Conservation (phyloP, 2,113 vertebrate species). For the Asarcornis scutulata region DNA sequence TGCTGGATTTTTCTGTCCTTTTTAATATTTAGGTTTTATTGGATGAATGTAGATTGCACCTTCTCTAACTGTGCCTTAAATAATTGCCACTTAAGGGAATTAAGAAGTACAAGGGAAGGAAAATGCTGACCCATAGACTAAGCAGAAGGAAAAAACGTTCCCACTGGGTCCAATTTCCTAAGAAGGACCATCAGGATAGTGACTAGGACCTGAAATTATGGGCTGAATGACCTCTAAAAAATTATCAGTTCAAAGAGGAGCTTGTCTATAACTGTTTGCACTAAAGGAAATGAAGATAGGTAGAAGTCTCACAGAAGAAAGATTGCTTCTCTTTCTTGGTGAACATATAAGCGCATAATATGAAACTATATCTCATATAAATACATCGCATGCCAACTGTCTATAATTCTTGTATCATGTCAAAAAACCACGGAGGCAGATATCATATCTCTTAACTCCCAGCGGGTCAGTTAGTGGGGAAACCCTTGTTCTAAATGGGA, state of each 20-base stretch:
- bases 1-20: slow-evolving; percentile 77
- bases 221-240: slow-evolving; percentile 77
- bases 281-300: slow-evolving; percentile 59
- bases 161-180: slow-evolving; percentile 80
- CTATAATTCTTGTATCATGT: slow-evolving; percentile 44
- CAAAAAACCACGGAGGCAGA: neutral
- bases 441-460: neutral
- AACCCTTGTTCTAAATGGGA: neutral
- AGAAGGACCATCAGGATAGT: slow-evolving; percentile 77
- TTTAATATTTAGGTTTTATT: slow-evolving; percentile 84
- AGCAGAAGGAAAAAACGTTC: slow-evolving; percentile 76
- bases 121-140: slow-evolving; percentile 80
- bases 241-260: slow-evolving; percentile 66
- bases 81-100: slow-evolving; percentile 83
- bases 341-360: neutral
- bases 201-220: slow-evolving; percentile 75
- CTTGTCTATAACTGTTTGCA: slow-evolving; percentile 72
- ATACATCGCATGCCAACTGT: neutral
- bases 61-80: slow-evolving; percentile 80
- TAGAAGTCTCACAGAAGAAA: slow-evolving; percentile 15
- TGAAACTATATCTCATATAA: slow-evolving; percentile 31
- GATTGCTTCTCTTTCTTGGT: slow-evolving; percentile 54
- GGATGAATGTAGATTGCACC: slow-evolving; percentile 79
- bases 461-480: neutral
- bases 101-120: slow-evolving; percentile 80